These are phyloP conservation scores for Nasua narica DNA, from an alignment of 2,797 vertebrate genomes.

Conservation along the genomic window DNA sequence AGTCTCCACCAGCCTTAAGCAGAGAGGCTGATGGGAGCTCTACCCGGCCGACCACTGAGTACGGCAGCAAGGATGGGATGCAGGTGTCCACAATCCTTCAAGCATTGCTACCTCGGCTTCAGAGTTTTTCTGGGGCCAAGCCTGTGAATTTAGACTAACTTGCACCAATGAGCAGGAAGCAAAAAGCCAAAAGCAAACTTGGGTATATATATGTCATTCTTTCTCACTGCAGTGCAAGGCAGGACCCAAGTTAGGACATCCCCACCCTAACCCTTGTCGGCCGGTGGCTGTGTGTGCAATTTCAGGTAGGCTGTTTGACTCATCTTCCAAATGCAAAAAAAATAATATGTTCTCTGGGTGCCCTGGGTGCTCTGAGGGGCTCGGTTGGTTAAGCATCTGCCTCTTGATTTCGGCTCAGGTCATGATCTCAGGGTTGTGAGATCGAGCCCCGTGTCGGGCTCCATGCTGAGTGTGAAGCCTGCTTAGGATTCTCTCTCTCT, in stretches of 20 bases:
- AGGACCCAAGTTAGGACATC: not conserved
- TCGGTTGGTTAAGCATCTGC: not conserved
- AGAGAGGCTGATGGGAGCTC: too few species aligned
- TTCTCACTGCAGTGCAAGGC: accelerated
- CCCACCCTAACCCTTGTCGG: accelerated
- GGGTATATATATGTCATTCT: accelerated
- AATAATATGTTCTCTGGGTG: accelerated
- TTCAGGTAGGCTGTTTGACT: not conserved
- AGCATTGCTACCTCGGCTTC: not conserved
- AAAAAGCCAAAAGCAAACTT: not conserved
- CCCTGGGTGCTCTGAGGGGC: not conserved
- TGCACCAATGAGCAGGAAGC: not conserved
- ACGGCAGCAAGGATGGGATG: not conserved
- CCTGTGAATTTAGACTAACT: not conserved
- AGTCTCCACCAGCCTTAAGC: not conserved
- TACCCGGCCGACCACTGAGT: too few species aligned
- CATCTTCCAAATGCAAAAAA: not conserved
- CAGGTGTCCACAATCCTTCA: not conserved
- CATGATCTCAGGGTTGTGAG: not conserved
- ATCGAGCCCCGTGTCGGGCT: not conserved
- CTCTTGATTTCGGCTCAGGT: not conserved
- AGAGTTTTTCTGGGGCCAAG: not conserved
- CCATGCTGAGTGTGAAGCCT: not conserved
- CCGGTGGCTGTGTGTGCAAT: not conserved
- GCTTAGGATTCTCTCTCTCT: not conserved